Percentiles rank a stretch among this genome's conserved stretches.
Evolutionary conservation across 2,797 vertebrate genomes (phyloP).

Genomic region (Rachycentron canadum): DNA sequence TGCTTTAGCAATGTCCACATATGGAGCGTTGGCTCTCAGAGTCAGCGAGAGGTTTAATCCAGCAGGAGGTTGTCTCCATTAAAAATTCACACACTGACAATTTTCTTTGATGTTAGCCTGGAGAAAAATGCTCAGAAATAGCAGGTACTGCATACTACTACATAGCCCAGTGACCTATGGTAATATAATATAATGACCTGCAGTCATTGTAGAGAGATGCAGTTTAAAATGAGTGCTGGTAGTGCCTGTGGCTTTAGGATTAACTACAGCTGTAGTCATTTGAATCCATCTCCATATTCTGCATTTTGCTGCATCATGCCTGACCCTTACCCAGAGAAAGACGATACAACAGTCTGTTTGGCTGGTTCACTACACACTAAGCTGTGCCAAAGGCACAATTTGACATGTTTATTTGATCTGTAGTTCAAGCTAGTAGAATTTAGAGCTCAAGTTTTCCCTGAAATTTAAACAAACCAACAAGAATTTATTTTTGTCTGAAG

Average conservation of each 20-base stretch:
- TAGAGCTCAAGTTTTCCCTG: background rate
- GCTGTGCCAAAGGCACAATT: constrained; percentile 27
- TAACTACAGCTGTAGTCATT: constrained; percentile 52
- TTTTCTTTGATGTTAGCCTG: constrained; percentile 3
- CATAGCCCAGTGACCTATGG: background rate
- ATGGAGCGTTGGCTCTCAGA: constrained; percentile 28
- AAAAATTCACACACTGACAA: background rate
- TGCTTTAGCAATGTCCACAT: constrained; percentile 32
- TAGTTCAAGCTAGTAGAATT: background rate
- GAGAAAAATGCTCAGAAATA: constrained; percentile 17
- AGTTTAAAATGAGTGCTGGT: constrained; percentile 15
- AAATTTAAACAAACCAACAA: background rate
- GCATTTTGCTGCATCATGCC: constrained; percentile 70
- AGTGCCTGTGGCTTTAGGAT: constrained; percentile 48
- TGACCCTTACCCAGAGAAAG: constrained; percentile 57
- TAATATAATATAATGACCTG: background rate
- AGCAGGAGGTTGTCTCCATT: background rate
- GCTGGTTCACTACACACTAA: constrained; percentile 18
- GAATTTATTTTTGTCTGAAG: background rate
- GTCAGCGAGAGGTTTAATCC: background rate
- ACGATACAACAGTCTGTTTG: constrained; percentile 40
- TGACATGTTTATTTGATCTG: constrained; percentile 21
- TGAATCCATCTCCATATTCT: constrained; percentile 60
- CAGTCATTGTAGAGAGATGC: constrained; percentile 5
- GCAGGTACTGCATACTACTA: background rate